Evolutionary conservation across 2,888 invertebrate species (phyloP), one percentile per base, ranked within the genome.

Genomic region (Tipula unca): DNA sequence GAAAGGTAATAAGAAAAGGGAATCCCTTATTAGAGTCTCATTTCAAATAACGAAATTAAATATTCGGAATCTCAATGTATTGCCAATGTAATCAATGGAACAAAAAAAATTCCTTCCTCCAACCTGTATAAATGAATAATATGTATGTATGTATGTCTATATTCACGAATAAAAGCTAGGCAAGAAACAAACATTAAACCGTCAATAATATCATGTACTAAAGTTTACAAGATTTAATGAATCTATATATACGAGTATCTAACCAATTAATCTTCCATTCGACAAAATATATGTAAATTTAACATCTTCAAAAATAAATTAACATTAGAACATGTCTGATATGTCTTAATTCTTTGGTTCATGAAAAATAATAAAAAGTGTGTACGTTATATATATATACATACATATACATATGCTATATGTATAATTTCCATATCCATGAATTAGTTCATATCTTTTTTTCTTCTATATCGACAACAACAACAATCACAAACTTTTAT

Each of bases 241-340:
- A 69, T 69, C 69, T 69, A 6, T 32, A 32, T 32, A 2, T 32
- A 32, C 32, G 4, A 32, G 32, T 32, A 69, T 69, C 69, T 69
- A 69, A 25, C 69, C 69, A 69, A 69, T 69, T 69, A 69, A 69
- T 69, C 69, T 69, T 69, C 25, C 25, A 25, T 69, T 69, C 69
- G 69, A 69, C 69, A 69, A 69, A 69, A 69, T 69, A n/a, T n/a
- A 69, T 69, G 69, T 69, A 69, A 69, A 69, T 69, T 69, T 69
- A 69, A 10, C 69, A 69, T 69, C 69, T 69, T 69, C 69, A 69
- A 69, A 25, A 69, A 69, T 25, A 69, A 69, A 69, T 10, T 25
- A 69, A 69, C 69, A 69, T 69, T 69, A 69, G 69, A 69, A 25
- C 20, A 25, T 25, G 25, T 69, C 25, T 69, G 3, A 3, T 54